Evolutionary conservation across 1,140 invertebrate genomes (phyloP), one percentile per base, ranked within the genome.

Genomic region (Penaeus chinensis): DNA sequence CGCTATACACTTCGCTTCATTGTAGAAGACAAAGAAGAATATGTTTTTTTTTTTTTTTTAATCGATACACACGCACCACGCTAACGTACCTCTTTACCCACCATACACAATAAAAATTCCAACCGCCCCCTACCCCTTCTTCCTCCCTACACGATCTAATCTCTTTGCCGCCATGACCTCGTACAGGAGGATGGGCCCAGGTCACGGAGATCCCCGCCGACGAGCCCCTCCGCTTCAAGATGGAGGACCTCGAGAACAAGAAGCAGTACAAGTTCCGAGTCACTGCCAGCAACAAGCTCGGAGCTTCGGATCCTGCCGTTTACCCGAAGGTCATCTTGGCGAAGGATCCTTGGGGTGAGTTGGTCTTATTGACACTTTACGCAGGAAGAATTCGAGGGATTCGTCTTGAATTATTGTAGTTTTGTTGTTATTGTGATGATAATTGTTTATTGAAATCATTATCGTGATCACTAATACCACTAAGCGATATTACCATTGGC

Each of bases 311-410:
- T 92, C 97, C 97, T 78, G 95, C 96, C 37, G 93, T 95, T 16
- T 97, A 98, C 91, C 95, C 93, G 87, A 98, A 97, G 91, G 95
- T 96, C 54, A 95, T 98, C 47, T 92, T 99, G 74, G 98, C 98
- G 63, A 99, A 99, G 93, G 98, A 99, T 95, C 98, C 98, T 90
- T 99, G 97, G 97, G 97, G 96, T 98, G 93, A 93, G 93, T 91
- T 54, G 16, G 54, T 11, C 54, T 54, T 54, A 54, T 11, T 54
- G 54, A 54, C 20, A n/a, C 54, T 37, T 13, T 32, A 18, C n/a
- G n/a, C 19, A 2, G 22, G 22, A 20, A 32, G 22, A 32, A 24
- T 80, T 80, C 24, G 19, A 16, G 0, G n/a, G 24, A 13, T 42
- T 42, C 37, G 37, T 8, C 37, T 7, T 7, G 37, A 42, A 42